These are phyloP conservation scores for Plebejus anna DNA, from an alignment of 2,888 invertebrate species.

Conservation along the genomic window DNA sequence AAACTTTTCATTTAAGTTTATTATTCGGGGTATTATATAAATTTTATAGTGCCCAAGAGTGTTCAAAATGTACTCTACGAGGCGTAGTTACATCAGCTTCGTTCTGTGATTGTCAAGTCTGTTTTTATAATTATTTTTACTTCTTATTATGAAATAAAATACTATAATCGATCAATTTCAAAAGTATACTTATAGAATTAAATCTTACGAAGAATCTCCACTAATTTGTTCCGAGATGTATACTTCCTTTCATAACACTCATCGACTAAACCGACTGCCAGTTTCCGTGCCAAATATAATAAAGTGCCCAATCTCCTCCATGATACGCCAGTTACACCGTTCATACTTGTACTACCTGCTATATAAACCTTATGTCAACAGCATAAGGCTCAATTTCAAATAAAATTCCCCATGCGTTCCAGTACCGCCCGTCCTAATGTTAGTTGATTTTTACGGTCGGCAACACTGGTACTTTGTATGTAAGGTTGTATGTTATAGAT, in stretches of 20 bases:
- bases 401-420: not conserved
- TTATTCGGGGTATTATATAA: too few species aligned
- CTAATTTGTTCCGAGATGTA: not conserved
- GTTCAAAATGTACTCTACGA: too few species aligned
- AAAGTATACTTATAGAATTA: not conserved
- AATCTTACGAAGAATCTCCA: slow-evolving; percentile 1
- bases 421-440: slow-evolving; percentile 7
- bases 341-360: not conserved
- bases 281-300: slow-evolving; percentile 20
- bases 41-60: too few species aligned
- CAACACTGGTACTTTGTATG: slow-evolving; percentile 10
- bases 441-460: slow-evolving; percentile 18
- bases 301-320: slow-evolving; percentile 6
- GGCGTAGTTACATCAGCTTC: too few species aligned
- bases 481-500: slow-evolving; percentile 28
- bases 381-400: not conserved
- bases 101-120: too few species aligned
- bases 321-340: not conserved
- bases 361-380: not conserved
- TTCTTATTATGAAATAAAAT: not conserved
- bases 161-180: not conserved
- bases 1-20: too few species aligned
- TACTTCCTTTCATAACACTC: not conserved
- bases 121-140: too few species aligned
- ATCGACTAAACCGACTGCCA: not conserved